Conservation (phyloP, 2,888 invertebrate species). For the Xiphydria camelus region DNA sequence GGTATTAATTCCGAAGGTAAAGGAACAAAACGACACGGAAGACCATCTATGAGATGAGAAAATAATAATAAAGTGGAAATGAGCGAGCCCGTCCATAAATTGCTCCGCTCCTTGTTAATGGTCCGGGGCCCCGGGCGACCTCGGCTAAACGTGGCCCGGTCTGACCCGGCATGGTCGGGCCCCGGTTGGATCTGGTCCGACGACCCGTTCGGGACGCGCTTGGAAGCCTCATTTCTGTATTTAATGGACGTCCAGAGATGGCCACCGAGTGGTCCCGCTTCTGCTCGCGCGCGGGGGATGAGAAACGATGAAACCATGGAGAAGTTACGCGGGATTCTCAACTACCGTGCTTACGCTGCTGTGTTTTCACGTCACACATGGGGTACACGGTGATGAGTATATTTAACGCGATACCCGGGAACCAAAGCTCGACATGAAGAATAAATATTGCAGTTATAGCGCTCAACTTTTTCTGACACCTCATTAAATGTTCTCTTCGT, state of each 20-base stretch:
- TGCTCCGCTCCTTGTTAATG: constrained; percentile 57
- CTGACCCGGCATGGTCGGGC: constrained; percentile 44
- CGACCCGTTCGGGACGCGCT: constrained; percentile 46
- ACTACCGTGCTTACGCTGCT: too few relatives aligned
- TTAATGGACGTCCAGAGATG: constrained; percentile 54
- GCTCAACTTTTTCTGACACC: too few relatives aligned
- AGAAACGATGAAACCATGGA: constrained; percentile 44
- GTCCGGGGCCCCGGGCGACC: constrained; percentile 53
- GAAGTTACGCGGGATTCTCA: too few relatives aligned
- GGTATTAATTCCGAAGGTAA: constrained; percentile 40
- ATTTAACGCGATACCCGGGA: too few relatives aligned
- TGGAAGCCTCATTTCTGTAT: constrained; percentile 52
- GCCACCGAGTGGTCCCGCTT: constrained; percentile 48
- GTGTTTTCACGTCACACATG: too few relatives aligned
- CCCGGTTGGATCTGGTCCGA: constrained; percentile 39
- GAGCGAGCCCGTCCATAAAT: constrained; percentile 56
- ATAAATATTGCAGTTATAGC: too few relatives aligned
- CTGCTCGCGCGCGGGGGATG: constrained; percentile 31
- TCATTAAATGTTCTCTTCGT: too few relatives aligned
- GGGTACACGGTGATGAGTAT: too few relatives aligned
- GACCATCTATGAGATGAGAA: constrained; percentile 56
- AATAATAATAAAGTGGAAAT: constrained; percentile 58
- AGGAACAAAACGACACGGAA: constrained; percentile 46
- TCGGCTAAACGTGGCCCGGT: constrained; percentile 51
- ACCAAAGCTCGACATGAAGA: too few relatives aligned